Conservation (phyloP, 2,888 invertebrate genomes). For the Megamerina dolium region DNA sequence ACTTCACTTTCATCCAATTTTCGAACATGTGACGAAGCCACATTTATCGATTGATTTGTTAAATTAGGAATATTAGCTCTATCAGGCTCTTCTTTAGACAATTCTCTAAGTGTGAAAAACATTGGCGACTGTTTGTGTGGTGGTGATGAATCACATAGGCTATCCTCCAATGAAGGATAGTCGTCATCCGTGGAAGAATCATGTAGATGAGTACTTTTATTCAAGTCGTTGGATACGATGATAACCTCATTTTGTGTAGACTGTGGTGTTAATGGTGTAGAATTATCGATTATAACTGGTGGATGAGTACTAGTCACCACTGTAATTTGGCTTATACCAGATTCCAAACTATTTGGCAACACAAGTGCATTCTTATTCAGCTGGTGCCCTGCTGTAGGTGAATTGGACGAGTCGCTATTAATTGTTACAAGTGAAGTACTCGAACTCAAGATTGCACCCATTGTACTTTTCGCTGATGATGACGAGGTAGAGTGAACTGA, state of each 20-base stretch:
- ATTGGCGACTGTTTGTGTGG: constrained; percentile 41
- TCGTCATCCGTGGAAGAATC: constrained; percentile 73
- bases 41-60: constrained; percentile 18
- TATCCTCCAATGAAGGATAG: constrained; percentile 72
- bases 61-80: not conserved
- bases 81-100: constrained; percentile 22
- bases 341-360: constrained; percentile 67
- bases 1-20: constrained; percentile 84
- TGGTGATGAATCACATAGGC: constrained; percentile 56
- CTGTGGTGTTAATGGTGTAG: constrained; percentile 20
- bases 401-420: constrained; percentile 42
- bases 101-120: constrained; percentile 40
- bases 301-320: constrained; percentile 78
- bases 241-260: constrained; percentile 61
- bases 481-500: constrained; percentile 35
- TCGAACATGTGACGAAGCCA: constrained; percentile 49
- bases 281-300: constrained; percentile 65
- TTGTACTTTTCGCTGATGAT: constrained; percentile 21
- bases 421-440: constrained; percentile 48
- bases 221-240: constrained; percentile 72
- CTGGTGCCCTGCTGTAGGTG: constrained; percentile 26
- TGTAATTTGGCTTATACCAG: constrained; percentile 68
- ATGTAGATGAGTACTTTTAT: constrained; percentile 56
- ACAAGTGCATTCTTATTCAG: constrained; percentile 48
- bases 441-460: constrained; percentile 28